phyloP scores from a whole-genome alignment of 1,140 invertebrate species.

The Scaptomyza pallida region DNA sequence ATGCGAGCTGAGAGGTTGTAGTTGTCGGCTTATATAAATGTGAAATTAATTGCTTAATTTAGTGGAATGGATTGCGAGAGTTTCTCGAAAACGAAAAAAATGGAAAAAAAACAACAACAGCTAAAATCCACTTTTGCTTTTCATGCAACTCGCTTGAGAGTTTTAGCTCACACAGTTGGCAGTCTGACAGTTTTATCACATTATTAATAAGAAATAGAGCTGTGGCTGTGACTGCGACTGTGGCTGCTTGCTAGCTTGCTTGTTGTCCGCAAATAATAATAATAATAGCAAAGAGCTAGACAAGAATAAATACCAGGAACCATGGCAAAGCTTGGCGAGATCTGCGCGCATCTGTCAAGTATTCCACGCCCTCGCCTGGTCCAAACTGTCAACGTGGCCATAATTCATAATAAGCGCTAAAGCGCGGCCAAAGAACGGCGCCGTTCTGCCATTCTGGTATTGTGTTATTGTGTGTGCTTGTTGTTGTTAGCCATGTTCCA shows the following conservation, averaged over 20 bases:
- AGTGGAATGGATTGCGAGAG: conserved; percentile 78
- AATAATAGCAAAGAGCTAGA: conserved; percentile 10
- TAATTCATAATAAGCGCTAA: conserved; percentile 74
- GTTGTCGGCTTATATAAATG: conserved; percentile 80
- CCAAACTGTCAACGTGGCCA: conserved; percentile 80
- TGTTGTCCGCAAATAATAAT: conserved; percentile 14
- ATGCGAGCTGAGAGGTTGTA: conserved; percentile 39
- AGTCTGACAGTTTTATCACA: conserved; percentile 78
- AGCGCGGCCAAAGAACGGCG: conserved; percentile 53
- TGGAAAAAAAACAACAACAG: conserved; percentile 1
- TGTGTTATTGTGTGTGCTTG: background rate
- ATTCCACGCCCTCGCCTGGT: conserved; percentile 78
- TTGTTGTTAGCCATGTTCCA: conserved; percentile 29
- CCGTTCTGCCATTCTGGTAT: conserved; percentile 57
- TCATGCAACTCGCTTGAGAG: conserved; percentile 20
- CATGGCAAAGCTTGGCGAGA: conserved; percentile 46
- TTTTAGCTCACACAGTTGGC: conserved; percentile 59
- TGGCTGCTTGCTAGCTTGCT: conserved; percentile 7
- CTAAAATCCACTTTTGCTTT: conserved; percentile 48
- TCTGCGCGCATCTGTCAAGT: conserved; percentile 76
- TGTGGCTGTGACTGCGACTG: no score
- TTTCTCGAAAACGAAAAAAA: conserved; percentile 33
- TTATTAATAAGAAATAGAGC: conserved; percentile 82
- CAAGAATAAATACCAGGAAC: conserved; percentile 68
- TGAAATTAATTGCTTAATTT: conserved; percentile 81